Base-by-base conservation (phyloP, 2,113 vertebrate genomes). In the Hippocampus comes region DNA sequence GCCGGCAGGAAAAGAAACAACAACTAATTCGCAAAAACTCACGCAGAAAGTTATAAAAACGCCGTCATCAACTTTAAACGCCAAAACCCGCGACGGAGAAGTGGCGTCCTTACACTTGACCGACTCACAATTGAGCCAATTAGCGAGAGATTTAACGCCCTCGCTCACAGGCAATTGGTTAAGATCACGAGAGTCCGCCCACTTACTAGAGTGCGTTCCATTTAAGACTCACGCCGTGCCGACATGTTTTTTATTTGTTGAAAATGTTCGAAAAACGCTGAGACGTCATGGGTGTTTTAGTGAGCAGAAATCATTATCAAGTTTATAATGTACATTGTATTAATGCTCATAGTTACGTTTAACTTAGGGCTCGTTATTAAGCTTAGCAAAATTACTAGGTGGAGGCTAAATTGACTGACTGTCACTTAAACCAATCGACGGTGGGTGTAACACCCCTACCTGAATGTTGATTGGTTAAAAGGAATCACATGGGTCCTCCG, bases 111-210 rank as follows among this genome's bases (percentile, higher is more conserved):
- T 0, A 2, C 0, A 41, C 11, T 9, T 56, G 63, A 72, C 8
- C 2, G 68, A 12, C 63, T 9, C 12, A 1, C 1, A 11, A 48
- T 64, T 20, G 9, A 79, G 46, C 86, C 74, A 86, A 86, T 87
- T 43, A 8, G 20, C 9, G 30, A 49, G 3, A 15, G 27, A 1
- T 0, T 0, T 0, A 0, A 11, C 0, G 0, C 20, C 0, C 0
- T 4, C 0, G 0, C 21, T 5, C 1, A 30, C 51, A 25, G 0
- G 6, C 56, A 73, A 85, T 90, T 87, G 82, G 85, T 43, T 75
- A 0, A 14, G 14, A 4, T 17, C n/a, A 66, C 12, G 3, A 9
- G 14, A 9, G n/a, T 3, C 8, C n/a, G 6, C 42, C 2, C 10
- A 11, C 8, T 6, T 0, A 11, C 18, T 2, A n/a, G 61, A 11